Conservation (phyloP, 2,797 vertebrate species). For the Amblyraja radiata region DNA sequence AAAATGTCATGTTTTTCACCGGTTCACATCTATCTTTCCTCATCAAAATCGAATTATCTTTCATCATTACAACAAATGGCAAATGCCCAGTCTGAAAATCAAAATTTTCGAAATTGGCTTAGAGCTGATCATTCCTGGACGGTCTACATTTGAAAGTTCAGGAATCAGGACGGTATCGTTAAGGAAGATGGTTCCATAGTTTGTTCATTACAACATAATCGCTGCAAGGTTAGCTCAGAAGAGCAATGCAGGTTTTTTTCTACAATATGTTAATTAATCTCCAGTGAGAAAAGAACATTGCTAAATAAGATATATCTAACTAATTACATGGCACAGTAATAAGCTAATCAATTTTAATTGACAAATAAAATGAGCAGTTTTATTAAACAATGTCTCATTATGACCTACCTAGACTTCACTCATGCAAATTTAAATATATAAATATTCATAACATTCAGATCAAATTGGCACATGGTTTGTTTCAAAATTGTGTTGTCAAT, state of each 20-base stretch:
- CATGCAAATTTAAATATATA: slow-evolving; percentile 1
- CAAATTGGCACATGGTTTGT: neutral
- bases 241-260: neutral
- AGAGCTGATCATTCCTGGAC: neutral
- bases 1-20: too few relatives aligned
- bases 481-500: neutral
- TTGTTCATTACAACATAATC: neutral
- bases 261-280: slow-evolving; percentile 28
- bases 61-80: neutral
- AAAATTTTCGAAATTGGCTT: neutral
- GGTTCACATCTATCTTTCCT: neutral
- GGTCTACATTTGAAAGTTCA: neutral
- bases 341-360: slow-evolving; percentile 27
- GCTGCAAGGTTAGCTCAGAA: neutral
- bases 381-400: slow-evolving; percentile 14
- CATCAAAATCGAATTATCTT: neutral
- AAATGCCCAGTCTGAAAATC: neutral
- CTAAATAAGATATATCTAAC: slow-evolving; percentile 16
- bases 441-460: slow-evolving; percentile 29
- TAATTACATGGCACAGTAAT: slow-evolving; percentile 33
- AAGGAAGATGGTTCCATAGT: neutral
- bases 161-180: neutral
- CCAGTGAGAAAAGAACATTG: slow-evolving; percentile 29
- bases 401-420: slow-evolving; percentile 17
- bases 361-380: slow-evolving; percentile 28